Conservation (phyloP, 2,797 vertebrate genomes). For the Sebastes matsubarae region DNA sequence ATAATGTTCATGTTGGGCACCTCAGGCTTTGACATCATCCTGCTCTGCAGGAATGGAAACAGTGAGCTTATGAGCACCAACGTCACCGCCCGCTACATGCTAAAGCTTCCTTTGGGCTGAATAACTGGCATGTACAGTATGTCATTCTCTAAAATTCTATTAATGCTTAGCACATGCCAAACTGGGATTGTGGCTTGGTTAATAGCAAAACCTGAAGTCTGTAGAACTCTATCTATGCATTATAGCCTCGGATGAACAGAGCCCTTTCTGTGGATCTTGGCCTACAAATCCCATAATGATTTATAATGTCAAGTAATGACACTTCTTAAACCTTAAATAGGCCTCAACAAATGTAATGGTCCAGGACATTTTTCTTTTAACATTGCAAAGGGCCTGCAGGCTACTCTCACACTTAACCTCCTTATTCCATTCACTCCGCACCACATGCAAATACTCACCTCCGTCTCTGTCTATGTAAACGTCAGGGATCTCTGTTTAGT, state of each 20-base stretch:
- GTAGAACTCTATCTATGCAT: slow-evolving; percentile 15
- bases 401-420: slow-evolving; percentile 3
- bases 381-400: background rate
- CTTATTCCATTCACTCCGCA: slow-evolving; percentile 9
- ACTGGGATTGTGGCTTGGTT: slow-evolving; percentile 3
- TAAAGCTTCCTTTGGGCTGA: slow-evolving; percentile 28
- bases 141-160: slow-evolving; percentile 26
- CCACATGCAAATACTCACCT: slow-evolving; percentile 34
- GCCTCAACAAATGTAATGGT: slow-evolving; percentile 25
- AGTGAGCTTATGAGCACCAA: slow-evolving; percentile 40
- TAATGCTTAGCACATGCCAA: slow-evolving; percentile 14
- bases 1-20: slow-evolving; percentile 42
- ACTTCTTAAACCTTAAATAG: slow-evolving; percentile 42
- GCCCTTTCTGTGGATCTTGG: slow-evolving; percentile 11
- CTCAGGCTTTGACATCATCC: slow-evolving; percentile 57
- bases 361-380: background rate
- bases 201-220: slow-evolving; percentile 20
- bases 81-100: slow-evolving; percentile 19
- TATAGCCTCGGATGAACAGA: slow-evolving; percentile 20
- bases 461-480: slow-evolving; percentile 41
- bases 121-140: slow-evolving; percentile 13
- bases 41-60: slow-evolving; percentile 56
- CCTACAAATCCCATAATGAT: slow-evolving; percentile 59
- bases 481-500: slow-evolving; percentile 52
- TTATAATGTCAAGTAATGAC: slow-evolving; percentile 55